These are phyloP conservation scores for Minunthozetes semirufus DNA, from an alignment of 2,888 invertebrate genomes.

Conservation along the genomic window DNA sequence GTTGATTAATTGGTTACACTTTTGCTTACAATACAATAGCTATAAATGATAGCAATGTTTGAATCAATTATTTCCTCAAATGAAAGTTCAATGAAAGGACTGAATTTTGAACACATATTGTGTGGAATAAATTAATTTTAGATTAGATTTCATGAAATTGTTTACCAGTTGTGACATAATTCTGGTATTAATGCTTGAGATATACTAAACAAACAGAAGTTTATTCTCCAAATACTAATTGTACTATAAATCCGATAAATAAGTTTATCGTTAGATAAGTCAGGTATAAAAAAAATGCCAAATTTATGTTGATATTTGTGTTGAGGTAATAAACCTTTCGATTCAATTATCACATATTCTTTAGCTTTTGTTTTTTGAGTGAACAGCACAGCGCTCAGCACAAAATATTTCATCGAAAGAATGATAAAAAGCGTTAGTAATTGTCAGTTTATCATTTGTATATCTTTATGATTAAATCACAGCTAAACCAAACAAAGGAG, in stretches of 20 bases:
- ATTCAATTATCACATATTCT: slow-evolving; percentile 1
- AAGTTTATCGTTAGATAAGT: background rate
- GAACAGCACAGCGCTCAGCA: background rate
- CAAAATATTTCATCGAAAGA: background rate
- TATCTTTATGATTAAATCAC: slow-evolving; percentile 26
- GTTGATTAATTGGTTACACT: too few relatives aligned
- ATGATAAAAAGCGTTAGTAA: slow-evolving; percentile 18
- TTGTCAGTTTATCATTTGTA: background rate
- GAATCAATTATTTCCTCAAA: background rate
- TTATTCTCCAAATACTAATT: slow-evolving; percentile 7
- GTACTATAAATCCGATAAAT: background rate
- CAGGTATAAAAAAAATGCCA: slow-evolving; percentile 2
- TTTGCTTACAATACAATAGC: background rate
- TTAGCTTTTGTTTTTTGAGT: background rate
- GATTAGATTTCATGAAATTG: background rate
- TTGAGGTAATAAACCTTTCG: background rate
- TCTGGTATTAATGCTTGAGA: background rate
- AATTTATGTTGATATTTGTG: background rate
- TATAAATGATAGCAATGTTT: background rate
- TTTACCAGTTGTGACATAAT: slow-evolving; percentile 4
- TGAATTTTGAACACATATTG: background rate
- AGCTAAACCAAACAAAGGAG: background rate
- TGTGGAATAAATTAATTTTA: background rate
- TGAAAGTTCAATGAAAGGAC: background rate
- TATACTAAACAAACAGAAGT: background rate